Conservation (phyloP, 2,888 invertebrate genomes). For the Panzeria rudis region DNA sequence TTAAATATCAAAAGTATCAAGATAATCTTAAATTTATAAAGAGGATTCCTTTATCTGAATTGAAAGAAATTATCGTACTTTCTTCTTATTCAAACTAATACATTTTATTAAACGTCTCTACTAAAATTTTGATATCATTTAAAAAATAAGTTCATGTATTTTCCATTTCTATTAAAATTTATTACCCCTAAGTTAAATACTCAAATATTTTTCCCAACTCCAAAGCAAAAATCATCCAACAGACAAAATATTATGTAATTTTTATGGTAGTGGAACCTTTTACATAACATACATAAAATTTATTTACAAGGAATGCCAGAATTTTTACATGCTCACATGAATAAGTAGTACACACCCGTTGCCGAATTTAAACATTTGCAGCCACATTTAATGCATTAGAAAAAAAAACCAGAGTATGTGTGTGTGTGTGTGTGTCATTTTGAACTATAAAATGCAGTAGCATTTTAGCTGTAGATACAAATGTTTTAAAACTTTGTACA, state of each 20-base stretch:
- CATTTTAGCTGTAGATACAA: background rate
- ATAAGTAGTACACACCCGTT: constrained; percentile 35
- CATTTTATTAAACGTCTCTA: background rate
- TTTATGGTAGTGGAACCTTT: constrained; percentile 40
- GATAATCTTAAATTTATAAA: too few relatives aligned
- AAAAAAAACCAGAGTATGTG: background rate
- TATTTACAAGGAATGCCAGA: constrained; percentile 46
- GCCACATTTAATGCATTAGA: background rate
- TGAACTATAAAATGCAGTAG: constrained; percentile 23
- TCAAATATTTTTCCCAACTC: background rate
- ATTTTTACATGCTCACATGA: constrained; percentile 15
- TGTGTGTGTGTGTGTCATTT: too few relatives aligned
- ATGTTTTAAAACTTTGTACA: constrained; percentile 14
- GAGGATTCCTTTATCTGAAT: too few relatives aligned
- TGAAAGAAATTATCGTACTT: too few relatives aligned
- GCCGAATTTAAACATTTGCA: background rate
- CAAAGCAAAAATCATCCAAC: background rate
- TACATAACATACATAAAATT: constrained; percentile 47
- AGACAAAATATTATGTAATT: constrained; percentile 13
- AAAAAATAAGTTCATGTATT: background rate
- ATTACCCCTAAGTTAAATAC: constrained; percentile 6
- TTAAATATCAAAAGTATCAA: too few relatives aligned
- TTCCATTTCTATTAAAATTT: constrained; percentile 24
- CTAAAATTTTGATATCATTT: background rate
- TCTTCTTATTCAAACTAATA: background rate